Evolutionary conservation across 1,140 invertebrate genomes (phyloP).

Genomic region (Aphidius ervi): DNA sequence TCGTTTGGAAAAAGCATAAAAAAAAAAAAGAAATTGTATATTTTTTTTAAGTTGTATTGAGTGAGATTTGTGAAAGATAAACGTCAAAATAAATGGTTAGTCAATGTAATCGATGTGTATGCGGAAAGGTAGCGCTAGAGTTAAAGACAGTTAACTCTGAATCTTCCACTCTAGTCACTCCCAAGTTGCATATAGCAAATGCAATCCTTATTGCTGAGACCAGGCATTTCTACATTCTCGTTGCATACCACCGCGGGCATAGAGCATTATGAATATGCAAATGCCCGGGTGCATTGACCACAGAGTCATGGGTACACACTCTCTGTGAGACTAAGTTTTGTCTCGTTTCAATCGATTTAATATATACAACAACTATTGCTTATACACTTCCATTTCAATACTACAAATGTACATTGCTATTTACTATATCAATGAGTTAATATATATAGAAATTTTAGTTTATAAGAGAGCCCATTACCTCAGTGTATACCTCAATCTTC

Average conservation of each 20-base stretch:
- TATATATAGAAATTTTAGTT: too few species aligned
- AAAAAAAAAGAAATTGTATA: too few species aligned
- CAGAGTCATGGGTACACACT: background rate
- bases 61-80: constrained; percentile 11
- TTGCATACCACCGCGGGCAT: constrained; percentile 25
- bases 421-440: too few species aligned
- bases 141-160: background rate
- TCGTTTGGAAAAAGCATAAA: too few species aligned
- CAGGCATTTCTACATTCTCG: constrained; percentile 33
- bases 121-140: background rate
- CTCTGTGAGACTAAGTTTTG: too few species aligned
- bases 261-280: constrained; percentile 35
- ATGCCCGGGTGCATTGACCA: constrained; percentile 36
- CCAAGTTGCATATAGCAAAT: constrained; percentile 20
- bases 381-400: too few species aligned
- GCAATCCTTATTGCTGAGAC: constrained; percentile 19
- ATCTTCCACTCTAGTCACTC: constrained; percentile 11
- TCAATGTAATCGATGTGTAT: constrained; percentile 9
- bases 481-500: too few species aligned
- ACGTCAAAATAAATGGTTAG: constrained; percentile 3
- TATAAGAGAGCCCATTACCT: too few species aligned
- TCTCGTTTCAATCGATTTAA: too few species aligned
- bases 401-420: too few species aligned
- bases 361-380: too few species aligned
- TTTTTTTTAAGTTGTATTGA: background rate